A percentile compares a stretch with the other conserved stretches of the same genome.
phyloP scores from a whole-genome alignment of 2,888 invertebrate genomes.

The Machimus rusticus region DNA sequence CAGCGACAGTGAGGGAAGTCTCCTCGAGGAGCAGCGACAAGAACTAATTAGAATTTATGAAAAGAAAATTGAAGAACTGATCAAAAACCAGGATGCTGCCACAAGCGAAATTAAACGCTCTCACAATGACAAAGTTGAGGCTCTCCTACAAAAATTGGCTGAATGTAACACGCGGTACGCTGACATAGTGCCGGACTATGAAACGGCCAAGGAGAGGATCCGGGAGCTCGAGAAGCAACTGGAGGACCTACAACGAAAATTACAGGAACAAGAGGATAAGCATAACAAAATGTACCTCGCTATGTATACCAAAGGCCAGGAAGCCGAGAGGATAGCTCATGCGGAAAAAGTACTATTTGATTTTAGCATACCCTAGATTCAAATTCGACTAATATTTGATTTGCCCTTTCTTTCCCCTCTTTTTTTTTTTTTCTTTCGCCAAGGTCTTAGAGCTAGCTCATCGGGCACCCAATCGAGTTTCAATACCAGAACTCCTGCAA shows the following conservation, averaged over 20 bases:
- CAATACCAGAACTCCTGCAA: conserved; percentile 81
- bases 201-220: conserved; percentile 76
- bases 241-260: conserved; percentile 73
- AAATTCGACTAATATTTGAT: conserved; percentile 1
- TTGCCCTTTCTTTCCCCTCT: neutral
- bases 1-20: conserved; percentile 52
- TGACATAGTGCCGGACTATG: conserved; percentile 77
- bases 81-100: conserved; percentile 69
- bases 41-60: conserved; percentile 77
- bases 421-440: neutral
- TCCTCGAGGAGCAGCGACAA: conserved; percentile 72
- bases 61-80: conserved; percentile 76
- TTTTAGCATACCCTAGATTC: conserved; percentile 37
- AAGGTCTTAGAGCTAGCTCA: conserved; percentile 65
- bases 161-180: conserved; percentile 81
- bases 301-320: conserved; percentile 83
- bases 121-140: conserved; percentile 82
- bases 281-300: conserved; percentile 81
- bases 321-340: conserved; percentile 76
- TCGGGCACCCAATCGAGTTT: conserved; percentile 73
- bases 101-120: conserved; percentile 79
- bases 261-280: conserved; percentile 75
- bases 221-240: conserved; percentile 76
- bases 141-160: conserved; percentile 73
- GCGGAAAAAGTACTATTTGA: conserved; percentile 70